A percentile compares a stretch with the other conserved stretches of the same genome.
Evolutionary conservation across 2,888 invertebrate species (phyloP).

Genomic region (Pristionchus mayeri): DNA sequence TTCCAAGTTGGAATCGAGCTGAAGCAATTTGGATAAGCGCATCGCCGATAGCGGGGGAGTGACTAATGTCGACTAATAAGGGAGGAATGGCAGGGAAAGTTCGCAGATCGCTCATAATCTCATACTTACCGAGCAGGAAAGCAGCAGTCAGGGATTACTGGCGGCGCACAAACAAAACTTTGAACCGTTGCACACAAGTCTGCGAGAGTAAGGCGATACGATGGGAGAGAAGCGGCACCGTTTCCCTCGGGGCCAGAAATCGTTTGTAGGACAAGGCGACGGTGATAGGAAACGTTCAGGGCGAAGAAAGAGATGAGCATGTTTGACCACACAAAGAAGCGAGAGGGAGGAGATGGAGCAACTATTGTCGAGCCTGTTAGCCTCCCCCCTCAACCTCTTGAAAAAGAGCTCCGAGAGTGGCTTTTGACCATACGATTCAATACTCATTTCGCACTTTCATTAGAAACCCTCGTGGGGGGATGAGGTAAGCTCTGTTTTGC

Average conservation of each 20-base stretch:
- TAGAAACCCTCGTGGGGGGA: too few species aligned
- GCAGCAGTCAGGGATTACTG: not conserved
- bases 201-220: too few species aligned
- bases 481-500: too few species aligned
- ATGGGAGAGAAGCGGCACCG: too few species aligned
- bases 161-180: not conserved
- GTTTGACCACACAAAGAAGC: constrained; percentile 37
- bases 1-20: too few species aligned
- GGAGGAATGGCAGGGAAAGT: not conserved
- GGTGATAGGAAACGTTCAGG: constrained; percentile 43
- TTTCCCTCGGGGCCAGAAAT: too few species aligned
- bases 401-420: not conserved
- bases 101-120: constrained; percentile 1
- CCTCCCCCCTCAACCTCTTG: not conserved
- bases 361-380: constrained; percentile 45
- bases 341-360: not conserved
- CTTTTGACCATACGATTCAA: not conserved
- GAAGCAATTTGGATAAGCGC: too few species aligned
- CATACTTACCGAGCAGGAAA: not conserved
- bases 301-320: constrained; percentile 29
- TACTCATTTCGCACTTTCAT: too few species aligned
- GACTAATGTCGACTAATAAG: not conserved
- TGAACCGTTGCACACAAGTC: not conserved
- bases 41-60: too few species aligned
- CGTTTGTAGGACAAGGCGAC: constrained; percentile 27